Evolutionary conservation across 2,113 vertebrate species (phyloP).

Genomic region (Dinomys branickii): DNA sequence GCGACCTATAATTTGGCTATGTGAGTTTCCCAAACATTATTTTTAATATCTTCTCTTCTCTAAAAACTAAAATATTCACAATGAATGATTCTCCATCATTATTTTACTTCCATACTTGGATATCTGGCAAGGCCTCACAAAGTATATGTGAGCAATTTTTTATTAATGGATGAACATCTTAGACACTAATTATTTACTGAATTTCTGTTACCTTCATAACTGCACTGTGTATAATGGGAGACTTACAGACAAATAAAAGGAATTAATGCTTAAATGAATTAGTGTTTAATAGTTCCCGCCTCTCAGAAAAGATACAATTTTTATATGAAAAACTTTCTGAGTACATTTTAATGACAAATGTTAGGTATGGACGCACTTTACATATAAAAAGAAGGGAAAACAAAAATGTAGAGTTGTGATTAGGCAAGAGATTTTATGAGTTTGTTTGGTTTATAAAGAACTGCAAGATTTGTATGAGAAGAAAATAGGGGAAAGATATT

Average conservation of each 20-base stretch:
- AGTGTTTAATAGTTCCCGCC: not conserved
- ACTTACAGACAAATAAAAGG: not conserved
- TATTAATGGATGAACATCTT: not conserved
- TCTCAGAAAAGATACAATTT: not conserved
- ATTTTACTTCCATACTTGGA: not conserved
- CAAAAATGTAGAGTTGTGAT: not conserved
- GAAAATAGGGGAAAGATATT: not conserved
- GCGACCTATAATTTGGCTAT: conserved; percentile 29
- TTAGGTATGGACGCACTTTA: not conserved
- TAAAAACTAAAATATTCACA: conserved; percentile 9
- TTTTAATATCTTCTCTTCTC: conserved; percentile 41
- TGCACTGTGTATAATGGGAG: not conserved
- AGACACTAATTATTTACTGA: conserved; percentile 10
- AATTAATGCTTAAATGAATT: conserved; percentile 38
- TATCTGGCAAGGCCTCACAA: not conserved
- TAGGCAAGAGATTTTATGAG: not conserved
- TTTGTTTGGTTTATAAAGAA: not conserved
- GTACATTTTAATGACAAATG: not conserved
- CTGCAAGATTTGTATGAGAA: not conserved
- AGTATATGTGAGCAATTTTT: not conserved
- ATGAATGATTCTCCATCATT: not conserved
- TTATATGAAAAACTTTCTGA: not conserved
- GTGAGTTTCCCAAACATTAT: conserved; percentile 3
- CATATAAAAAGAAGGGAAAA: not conserved
- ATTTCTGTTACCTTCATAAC: not conserved